Evolutionary conservation across 2,113 vertebrate species (phyloP).

Genomic region (Embiotoca jacksoni): DNA sequence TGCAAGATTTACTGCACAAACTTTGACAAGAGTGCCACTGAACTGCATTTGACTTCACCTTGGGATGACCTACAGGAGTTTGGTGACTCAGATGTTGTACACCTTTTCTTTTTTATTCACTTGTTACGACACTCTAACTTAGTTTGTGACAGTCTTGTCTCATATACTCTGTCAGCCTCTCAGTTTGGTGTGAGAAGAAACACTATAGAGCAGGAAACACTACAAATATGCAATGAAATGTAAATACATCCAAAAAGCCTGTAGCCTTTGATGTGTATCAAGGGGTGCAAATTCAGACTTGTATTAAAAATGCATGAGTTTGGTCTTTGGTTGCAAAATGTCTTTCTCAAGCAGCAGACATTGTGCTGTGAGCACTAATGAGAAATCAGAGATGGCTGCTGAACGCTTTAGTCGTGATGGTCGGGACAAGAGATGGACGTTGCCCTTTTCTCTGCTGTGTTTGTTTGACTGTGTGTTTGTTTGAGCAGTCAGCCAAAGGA

Average conservation of each 20-base stretch:
- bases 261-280: not conserved
- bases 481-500: slow-evolving; percentile 48
- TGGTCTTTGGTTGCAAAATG: slow-evolving; percentile 31
- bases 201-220: not conserved
- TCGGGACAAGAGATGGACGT: slow-evolving; percentile 53
- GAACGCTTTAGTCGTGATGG: slow-evolving; percentile 31
- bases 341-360: slow-evolving; percentile 17
- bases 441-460: slow-evolving; percentile 53
- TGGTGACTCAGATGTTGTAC: slow-evolving; percentile 37
- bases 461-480: slow-evolving; percentile 48
- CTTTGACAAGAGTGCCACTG: slow-evolving; percentile 19
- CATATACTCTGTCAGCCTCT: not conserved
- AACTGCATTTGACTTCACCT: slow-evolving; percentile 25
- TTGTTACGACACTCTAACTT: not conserved
- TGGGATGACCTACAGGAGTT: slow-evolving; percentile 32
- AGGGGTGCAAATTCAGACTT: slow-evolving; percentile 9
- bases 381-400: slow-evolving; percentile 32
- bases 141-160: not conserved
- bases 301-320: slow-evolving; percentile 13
- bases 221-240: not conserved
- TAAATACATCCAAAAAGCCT: not conserved
- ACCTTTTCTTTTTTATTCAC: slow-evolving; percentile 26
- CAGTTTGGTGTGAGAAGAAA: not conserved
- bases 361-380: slow-evolving; percentile 40
- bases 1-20: slow-evolving; percentile 33